phyloP scores from a whole-genome alignment of 2,888 invertebrate genomes.

The Ormyrus nitidulus region DNA sequence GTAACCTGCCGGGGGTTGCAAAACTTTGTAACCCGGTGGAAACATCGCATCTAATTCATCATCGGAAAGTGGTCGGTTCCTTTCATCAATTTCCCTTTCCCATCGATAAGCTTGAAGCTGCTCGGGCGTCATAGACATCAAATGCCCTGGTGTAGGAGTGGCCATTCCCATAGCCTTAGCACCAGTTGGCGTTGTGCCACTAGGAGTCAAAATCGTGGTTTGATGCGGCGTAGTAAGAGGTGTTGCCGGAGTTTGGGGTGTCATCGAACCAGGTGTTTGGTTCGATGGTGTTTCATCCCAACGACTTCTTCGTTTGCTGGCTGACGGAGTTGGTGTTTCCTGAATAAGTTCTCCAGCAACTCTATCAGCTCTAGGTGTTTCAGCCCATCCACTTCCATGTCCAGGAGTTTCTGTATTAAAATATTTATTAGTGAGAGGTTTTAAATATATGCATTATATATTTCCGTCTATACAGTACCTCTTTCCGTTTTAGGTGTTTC shows the following conservation, averaged over 20 bases:
- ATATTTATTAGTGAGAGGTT: neutral
- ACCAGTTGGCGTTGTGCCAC: conserved; percentile 86
- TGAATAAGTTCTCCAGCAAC: conserved; percentile 87
- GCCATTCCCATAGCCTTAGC: conserved; percentile 99
- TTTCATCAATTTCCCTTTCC: conserved; percentile 99
- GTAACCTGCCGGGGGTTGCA: conserved; percentile 96
- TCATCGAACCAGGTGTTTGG: conserved; percentile 81
- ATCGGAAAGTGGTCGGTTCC: conserved; percentile 96
- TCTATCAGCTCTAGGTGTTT: conserved; percentile 97
- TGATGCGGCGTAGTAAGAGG: conserved; percentile 85
- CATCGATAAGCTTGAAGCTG: conserved; percentile 98
- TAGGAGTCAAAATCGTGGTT: conserved; percentile 82
- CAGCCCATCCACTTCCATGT: conserved; percentile 98
- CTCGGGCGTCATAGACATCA: conserved; percentile 99
- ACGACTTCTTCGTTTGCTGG: conserved; percentile 95
- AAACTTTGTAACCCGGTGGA: conserved; percentile 97
- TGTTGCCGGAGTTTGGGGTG: conserved; percentile 87
- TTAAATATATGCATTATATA: neutral
- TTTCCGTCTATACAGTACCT: conserved; percentile 74
- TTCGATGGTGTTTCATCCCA: conserved; percentile 99
- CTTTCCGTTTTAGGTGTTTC: conserved; percentile 99
- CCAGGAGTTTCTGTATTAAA: conserved; percentile 89
- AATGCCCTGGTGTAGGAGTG: conserved; percentile 96
- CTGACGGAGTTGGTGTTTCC: conserved; percentile 95
- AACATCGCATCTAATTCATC: conserved; percentile 98